A percentile compares a stretch with the other conserved stretches of the same genome.
Evolutionary conservation across 1,140 invertebrate species (phyloP).

Genomic region (Diplogasteroides magnus): DNA sequence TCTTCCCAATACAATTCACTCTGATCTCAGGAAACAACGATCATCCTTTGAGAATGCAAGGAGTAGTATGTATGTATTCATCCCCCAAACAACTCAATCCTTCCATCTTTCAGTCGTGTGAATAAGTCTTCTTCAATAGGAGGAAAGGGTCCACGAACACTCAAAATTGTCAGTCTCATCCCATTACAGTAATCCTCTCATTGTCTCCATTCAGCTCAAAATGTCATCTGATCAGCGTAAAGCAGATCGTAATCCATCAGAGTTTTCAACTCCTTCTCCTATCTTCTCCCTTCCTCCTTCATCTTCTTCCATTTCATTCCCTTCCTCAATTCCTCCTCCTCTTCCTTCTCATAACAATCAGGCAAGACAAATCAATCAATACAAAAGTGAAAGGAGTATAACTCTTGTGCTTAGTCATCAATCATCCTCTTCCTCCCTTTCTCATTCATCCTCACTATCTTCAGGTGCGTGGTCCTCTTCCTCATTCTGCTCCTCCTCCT

Average conservation of each 20-base stretch:
- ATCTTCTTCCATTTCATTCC: background rate
- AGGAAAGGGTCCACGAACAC: no score
- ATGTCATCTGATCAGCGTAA: no score
- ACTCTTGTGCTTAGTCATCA: background rate
- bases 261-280: background rate
- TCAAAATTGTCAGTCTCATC: no score
- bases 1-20: no score
- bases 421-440: background rate
- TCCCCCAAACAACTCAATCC: no score
- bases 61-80: no score
- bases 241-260: background rate
- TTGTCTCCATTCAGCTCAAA: no score
- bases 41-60: no score
- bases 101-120: no score
- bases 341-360: background rate
- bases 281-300: background rate
- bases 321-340: background rate
- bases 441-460: background rate
- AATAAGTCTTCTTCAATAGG: no score
- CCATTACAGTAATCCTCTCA: no score
- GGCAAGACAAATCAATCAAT: background rate
- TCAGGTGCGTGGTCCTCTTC: background rate
- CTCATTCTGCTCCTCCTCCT: background rate
- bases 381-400: background rate
- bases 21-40: no score